Base-by-base conservation (phyloP, 2,888 invertebrate genomes). In the Drepana falcataria region DNA sequence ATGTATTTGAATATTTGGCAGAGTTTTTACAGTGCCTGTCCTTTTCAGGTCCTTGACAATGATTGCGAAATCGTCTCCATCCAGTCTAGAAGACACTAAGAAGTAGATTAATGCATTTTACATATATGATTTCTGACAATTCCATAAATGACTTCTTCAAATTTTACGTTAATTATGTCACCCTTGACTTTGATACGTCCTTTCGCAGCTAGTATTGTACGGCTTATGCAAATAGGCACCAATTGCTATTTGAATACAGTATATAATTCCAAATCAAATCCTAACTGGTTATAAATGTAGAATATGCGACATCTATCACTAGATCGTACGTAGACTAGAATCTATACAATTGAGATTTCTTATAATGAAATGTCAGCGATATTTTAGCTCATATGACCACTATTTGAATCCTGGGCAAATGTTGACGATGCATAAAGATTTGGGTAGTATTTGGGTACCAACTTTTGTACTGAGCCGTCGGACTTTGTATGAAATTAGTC, bases 371-470 rank as follows among this genome's bases (percentile, higher is more conserved):
- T 21, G 21, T 21, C 21, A 55, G 49, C 60, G 58, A 60, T 59
- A 56, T 57, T 57, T 67, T 67, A 61, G 58, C 53, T 48, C 56
- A 51, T 68, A 63, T 59, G 59, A 57, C 49, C 55, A 62, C 53
- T 55, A 48, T 54, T 55, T 53, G 47, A 47, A 35, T 34, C 48
- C 48, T 52, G n/a, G 21, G 37, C 52, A 60, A 64, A 62, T 53
- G 55, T 68, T 68, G 59, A 61, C 66, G 61, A 63, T 69, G 65
- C 57, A 51, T 61, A 60, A 65, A 69, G 60, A 77, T 76, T 81
- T 75, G 79, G 75, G 83, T 84, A 81, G 78, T 87, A 86, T 88
- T 87, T 89, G 88, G 87, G 87, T 88, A 88, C 83, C 83, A 77
- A 79, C 63, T 87, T 88, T 88, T 89, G 85, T 89, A 88, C 81